phyloP scores from a whole-genome alignment of 92 coral and sea anemone genomes.

The Porites lobata region DNA sequence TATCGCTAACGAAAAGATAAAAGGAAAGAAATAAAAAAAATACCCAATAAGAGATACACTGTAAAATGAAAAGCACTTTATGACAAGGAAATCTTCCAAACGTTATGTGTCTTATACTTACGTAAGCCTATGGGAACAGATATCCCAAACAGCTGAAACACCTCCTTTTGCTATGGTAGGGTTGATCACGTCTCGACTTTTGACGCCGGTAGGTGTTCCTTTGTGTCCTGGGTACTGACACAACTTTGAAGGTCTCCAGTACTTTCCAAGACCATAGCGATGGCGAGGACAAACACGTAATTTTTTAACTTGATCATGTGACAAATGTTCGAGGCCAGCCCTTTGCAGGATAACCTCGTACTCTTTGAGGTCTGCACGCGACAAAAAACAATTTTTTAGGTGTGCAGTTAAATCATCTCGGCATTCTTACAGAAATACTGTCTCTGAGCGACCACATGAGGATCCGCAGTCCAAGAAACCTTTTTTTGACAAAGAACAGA shows the following conservation, averaged over 20 bases:
- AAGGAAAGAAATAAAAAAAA: not conserved
- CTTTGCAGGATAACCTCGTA: constrained; percentile 55
- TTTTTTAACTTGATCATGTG: constrained; percentile 1
- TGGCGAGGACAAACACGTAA: constrained; percentile 60
- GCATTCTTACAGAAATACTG: constrained; percentile 41
- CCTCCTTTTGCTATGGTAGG: no score
- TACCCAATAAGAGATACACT: not conserved
- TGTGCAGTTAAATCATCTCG: constrained; percentile 44
- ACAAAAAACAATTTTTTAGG: constrained; percentile 47
- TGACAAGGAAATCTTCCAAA: no score
- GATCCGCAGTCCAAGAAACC: constrained; percentile 14
- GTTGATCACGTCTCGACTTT: constrained; percentile 29
- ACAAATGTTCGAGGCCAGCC: no score
- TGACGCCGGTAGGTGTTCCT: constrained; percentile 17
- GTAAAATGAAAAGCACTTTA: not conserved
- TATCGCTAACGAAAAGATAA: not conserved
- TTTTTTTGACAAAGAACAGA: no score
- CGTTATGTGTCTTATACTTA: no score
- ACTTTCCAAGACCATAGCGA: constrained; percentile 50
- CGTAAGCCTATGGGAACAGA: no score
- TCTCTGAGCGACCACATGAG: constrained; percentile 27
- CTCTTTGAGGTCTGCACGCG: constrained; percentile 39
- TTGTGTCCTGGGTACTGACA: constrained; percentile 58
- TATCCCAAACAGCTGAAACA: not conserved
- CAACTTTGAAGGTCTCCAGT: constrained; percentile 12